A percentile compares a stretch with the other conserved stretches of the same genome.
Conservation (phyloP, 2,888 invertebrate species). For the Drosophila buzzatii region DNA sequence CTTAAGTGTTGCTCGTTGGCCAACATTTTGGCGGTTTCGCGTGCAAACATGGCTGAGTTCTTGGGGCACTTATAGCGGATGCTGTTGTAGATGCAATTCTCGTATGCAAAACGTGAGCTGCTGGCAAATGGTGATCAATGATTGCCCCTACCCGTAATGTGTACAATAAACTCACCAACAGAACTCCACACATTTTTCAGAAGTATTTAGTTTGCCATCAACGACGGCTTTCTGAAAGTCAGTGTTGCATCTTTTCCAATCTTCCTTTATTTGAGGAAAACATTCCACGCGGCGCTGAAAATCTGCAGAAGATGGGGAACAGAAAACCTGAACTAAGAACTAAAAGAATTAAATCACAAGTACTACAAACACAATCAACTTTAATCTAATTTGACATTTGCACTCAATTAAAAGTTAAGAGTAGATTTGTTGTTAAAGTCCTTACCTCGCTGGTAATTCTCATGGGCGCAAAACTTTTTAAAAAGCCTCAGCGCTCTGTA, state of each 20-base stretch:
- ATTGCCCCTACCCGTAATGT: background rate
- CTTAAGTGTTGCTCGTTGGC: conserved; percentile 84
- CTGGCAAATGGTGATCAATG: background rate
- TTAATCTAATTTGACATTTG: background rate
- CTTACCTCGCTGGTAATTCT: conserved; percentile 82
- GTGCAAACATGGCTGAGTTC: conserved; percentile 83
- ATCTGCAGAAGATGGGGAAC: conserved; percentile 64
- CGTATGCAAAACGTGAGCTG: conserved; percentile 84
- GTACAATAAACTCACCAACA: conserved; percentile 81
- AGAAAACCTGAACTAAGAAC: background rate
- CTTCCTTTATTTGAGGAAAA: conserved; percentile 82
- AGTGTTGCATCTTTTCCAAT: conserved; percentile 83
- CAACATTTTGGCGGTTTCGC: conserved; percentile 83
- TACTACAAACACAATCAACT: background rate
- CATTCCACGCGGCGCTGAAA: conserved; percentile 84
- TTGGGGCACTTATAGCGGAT: conserved; percentile 84
- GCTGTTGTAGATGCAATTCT: conserved; percentile 84
- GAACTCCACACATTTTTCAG: conserved; percentile 83
- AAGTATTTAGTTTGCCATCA: conserved; percentile 71
- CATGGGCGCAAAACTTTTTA: conserved; percentile 82
- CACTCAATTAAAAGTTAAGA: background rate
- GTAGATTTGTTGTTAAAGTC: background rate
- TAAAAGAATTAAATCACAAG: background rate
- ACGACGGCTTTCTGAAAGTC: conserved; percentile 81
- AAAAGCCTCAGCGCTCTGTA: conserved; percentile 83